Evolutionary conservation across 1,140 invertebrate species (phyloP), one percentile per base, ranked within the genome.

Genomic region (Leptinotarsa texana): DNA sequence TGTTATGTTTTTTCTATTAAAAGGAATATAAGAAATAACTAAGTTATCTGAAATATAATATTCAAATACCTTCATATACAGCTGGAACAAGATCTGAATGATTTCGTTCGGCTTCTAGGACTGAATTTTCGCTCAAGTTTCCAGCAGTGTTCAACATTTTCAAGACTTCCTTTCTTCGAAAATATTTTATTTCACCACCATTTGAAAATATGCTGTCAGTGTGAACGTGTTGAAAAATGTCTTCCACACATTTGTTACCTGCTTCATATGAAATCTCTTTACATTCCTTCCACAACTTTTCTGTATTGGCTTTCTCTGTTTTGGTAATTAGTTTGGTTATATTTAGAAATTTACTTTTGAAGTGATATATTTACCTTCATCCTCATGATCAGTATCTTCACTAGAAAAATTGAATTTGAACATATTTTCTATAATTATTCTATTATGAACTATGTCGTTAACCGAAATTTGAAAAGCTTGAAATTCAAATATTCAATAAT

Each of bases 71-170:
- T 90, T 94, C 93, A 86, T 94, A 94, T 81, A 91, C 88, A 6
- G 90, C 90, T 72, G 89, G 86, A 69, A 93, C 82, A 24, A 93
- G 84, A 86, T 94, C 93, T n/a, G 92, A 93, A 79, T 93, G 90
- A 77, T 87, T 86, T 71, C 89, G 85, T 79, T 93, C 91, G 8
- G 92, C 91, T 78, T 88, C 85, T 72, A 89, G 80, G 49, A 92
- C 86, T 65, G 85, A 84, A 21, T 74, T 68, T n/a, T 77, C 68
- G 18, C 8, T 15, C 17, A 21, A 33, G 17, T 17, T 48, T 69
- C 21, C 24, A 47, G 24, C 18, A 33, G 1, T n/a, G 0, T 15
- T 47, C 17, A 69, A 47, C 11, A 48, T 18, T 24, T 65, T 33
- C 4, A 65, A 15, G 13, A 65, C 8, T 65, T 65, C 63, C 4